phyloP scores from a whole-genome alignment of 2,797 vertebrate genomes.

The Acanthiza pusilla region DNA sequence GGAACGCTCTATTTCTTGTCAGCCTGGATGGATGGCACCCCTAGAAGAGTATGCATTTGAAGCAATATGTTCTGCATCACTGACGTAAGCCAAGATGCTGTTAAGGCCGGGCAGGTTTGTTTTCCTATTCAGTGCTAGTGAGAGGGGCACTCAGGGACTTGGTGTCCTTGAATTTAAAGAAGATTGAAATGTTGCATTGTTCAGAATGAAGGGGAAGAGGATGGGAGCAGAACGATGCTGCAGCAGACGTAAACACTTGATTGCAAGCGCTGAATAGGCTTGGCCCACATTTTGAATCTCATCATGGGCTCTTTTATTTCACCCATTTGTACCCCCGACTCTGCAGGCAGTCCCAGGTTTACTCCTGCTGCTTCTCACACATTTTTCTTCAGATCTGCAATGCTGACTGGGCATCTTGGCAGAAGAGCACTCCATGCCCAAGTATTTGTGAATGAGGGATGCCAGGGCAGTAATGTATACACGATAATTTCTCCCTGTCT shows the following conservation, averaged over 20 bases:
- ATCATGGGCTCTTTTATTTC: background rate
- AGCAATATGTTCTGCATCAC: constrained; percentile 54
- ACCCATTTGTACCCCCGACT: background rate
- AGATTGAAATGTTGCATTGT: constrained; percentile 47
- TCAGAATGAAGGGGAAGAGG: background rate
- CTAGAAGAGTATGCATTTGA: constrained; percentile 22
- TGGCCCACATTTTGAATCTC: constrained; percentile 13
- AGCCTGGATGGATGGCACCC: constrained; percentile 45
- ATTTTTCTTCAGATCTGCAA: background rate
- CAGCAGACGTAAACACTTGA: constrained; percentile 26
- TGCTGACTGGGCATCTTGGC: background rate
- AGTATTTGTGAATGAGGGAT: background rate
- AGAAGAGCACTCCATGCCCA: background rate
- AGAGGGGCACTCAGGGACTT: constrained; percentile 8
- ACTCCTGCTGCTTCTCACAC: background rate
- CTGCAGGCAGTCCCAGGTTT: background rate
- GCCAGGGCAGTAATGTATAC: background rate
- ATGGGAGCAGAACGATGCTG: constrained; percentile 8
- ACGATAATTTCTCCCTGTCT: background rate
- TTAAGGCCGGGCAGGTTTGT: constrained; percentile 5
- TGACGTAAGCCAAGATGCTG: constrained; percentile 41
- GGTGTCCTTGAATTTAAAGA: constrained; percentile 56
- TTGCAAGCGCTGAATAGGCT: constrained; percentile 2
- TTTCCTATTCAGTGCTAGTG: constrained; percentile 10
- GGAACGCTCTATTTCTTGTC: constrained; percentile 40